Base-by-base conservation (phyloP, 92 coral and sea anemone species). In the Desmophyllum pertusum region DNA sequence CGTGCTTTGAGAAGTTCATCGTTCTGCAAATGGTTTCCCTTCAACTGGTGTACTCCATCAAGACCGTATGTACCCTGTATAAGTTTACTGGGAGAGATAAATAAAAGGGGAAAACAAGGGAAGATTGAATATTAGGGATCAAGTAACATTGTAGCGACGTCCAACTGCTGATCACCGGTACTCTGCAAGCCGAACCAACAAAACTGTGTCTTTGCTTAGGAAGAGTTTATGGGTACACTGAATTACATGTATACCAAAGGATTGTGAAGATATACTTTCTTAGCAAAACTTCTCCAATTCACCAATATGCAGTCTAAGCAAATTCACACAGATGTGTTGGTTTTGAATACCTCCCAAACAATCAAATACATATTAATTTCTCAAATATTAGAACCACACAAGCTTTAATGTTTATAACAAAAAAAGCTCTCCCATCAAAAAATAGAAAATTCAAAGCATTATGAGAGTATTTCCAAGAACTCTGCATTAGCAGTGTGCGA, bases 31-130 rank as follows among this genome's bases (percentile, higher is more conserved):
- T 84, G 93, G 98, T 79, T 86, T 87, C 79, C 95, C 93, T 92
- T 94, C 97, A 91, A 95, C 97, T 84, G 94, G 95, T 87, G 93
- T 93, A 92, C 98, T 93, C 95, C 95, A 87, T 88, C 93, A 88
- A 86, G 91, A 82, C 69, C 85, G 73, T 85, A 94, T 90, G 74
- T 85, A 94, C 92, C 98, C 95, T 92, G 85, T 90, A 89, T 70
- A 86, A 72, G 90, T 90, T 94, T 94, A 89, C 86, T 88, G 92
- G 95, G 95, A 91, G 89, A 89, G 88, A 91, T 82, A 89, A 94
- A 90, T 86, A 94, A 91, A 94, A 95, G 95, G 98, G 84, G 95
- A 94, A 94, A 92, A 88, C 84, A 87, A 82, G 86, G 86, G 86
- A 55, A 72, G 86, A 71, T 73, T 82, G 79, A 82, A 82, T 71